Evolutionary conservation across 2,113 vertebrate genomes (phyloP).

Genomic region (Leptodactylus fuscus): DNA sequence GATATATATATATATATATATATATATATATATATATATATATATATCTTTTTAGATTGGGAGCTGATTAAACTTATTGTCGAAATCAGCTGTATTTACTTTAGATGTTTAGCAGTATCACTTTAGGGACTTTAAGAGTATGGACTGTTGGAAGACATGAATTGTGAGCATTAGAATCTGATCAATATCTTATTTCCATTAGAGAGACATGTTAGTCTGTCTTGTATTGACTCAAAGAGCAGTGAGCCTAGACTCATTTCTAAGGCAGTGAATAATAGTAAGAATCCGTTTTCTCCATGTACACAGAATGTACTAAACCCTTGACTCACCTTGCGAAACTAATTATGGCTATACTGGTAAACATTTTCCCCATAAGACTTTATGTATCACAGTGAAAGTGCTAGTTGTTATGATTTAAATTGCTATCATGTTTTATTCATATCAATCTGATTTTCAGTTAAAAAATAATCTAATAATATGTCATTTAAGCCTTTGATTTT

Average conservation of each 20-base stretch:
- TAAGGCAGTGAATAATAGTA: slow-evolving; percentile 37
- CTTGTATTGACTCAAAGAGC: slow-evolving; percentile 45
- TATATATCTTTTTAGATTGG: not conserved
- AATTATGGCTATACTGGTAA: slow-evolving; percentile 18
- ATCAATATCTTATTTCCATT: slow-evolving; percentile 58
- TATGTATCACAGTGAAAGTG: not conserved
- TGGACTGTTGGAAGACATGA: slow-evolving; percentile 48
- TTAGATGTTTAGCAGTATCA: slow-evolving; percentile 42
- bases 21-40: too few relatives aligned
- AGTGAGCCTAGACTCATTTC: slow-evolving; percentile 31
- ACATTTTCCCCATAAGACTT: slow-evolving; percentile 8
- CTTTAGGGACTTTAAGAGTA: slow-evolving; percentile 17
- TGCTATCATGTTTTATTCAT: not conserved
- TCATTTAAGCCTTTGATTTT: not conserved
- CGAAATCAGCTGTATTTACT: not conserved
- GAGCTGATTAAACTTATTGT: slow-evolving; percentile 1
- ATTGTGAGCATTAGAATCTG: slow-evolving; percentile 46
- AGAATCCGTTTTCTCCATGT: not conserved
- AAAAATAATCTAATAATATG: slow-evolving; percentile 7
- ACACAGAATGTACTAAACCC: slow-evolving; percentile 29
- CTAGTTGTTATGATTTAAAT: slow-evolving; percentile 18
- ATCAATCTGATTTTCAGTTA: not conserved
- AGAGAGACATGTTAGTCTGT: slow-evolving; percentile 50
- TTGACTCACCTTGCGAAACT: slow-evolving; percentile 43
- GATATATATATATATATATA: too few relatives aligned